Evolutionary conservation across 2,888 invertebrate genomes (phyloP).

Genomic region (Ephialtes manifestator): DNA sequence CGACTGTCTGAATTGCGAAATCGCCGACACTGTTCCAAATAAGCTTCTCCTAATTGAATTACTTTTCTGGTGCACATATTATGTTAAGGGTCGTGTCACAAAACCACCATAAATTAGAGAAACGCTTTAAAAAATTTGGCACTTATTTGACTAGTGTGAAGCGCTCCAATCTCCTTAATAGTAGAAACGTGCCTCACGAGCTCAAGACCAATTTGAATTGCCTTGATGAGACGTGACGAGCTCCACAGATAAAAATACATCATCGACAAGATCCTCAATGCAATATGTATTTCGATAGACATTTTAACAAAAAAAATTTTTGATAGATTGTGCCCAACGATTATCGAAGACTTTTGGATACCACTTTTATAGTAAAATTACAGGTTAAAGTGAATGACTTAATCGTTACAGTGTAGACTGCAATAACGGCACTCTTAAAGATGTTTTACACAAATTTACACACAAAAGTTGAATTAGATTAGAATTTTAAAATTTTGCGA

Average conservation of each 20-base stretch:
- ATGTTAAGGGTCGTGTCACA: too few species aligned
- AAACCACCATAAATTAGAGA: too few species aligned
- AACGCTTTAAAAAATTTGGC: too few species aligned
- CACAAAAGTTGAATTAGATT: not conserved
- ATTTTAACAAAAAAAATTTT: not conserved
- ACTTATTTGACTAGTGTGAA: too few species aligned
- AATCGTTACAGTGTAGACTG: not conserved
- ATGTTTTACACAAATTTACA: not conserved
- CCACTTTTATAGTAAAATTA: not conserved
- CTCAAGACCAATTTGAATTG: constrained; percentile 33
- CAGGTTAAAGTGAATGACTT: not conserved
- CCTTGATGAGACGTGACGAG: not conserved
- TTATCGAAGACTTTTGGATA: not conserved
- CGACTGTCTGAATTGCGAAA: too few species aligned
- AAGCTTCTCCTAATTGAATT: too few species aligned
- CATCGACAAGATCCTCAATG: constrained; percentile 3
- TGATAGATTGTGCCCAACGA: not conserved
- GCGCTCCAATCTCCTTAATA: not conserved
- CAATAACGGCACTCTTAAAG: not conserved
- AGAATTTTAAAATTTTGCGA: too few species aligned
- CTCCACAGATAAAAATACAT: not conserved
- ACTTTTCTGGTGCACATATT: too few species aligned
- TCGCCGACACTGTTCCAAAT: too few species aligned
- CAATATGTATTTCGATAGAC: constrained; percentile 14
- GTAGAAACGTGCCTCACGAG: constrained; percentile 27